Conservation (phyloP, 2,797 vertebrate genomes). For the Craterocephalus amniculus region DNA sequence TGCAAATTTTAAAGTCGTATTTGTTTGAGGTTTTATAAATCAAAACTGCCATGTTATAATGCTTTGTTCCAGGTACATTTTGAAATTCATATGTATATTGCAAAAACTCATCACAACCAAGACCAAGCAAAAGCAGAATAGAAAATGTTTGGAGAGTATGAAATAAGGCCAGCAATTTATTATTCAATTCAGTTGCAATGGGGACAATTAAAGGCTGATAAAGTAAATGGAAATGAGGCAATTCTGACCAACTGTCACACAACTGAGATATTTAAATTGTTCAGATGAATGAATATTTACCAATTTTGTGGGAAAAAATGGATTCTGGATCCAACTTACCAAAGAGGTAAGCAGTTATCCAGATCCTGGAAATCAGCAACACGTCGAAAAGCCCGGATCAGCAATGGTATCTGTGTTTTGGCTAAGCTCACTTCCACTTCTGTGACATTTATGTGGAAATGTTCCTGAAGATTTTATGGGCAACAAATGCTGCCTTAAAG, state of each 20-base stretch:
- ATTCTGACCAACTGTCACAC: too few species aligned
- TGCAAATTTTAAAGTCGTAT: not conserved
- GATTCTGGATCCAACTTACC: too few species aligned
- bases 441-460: not conserved
- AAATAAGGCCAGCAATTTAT: too few species aligned
- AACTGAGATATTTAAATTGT: too few species aligned
- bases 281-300: too few species aligned
- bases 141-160: too few species aligned
- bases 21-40: conserved; percentile 38
- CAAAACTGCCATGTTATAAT: not conserved
- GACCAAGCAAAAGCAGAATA: too few species aligned
- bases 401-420: not conserved
- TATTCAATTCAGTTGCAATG: too few species aligned
- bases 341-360: not conserved
- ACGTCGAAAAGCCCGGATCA: not conserved
- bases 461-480: not conserved
- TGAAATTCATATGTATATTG: not conserved
- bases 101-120: too few species aligned
- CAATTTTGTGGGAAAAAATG: too few species aligned
- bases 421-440: not conserved
- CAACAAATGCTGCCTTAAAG: not conserved
- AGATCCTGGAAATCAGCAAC: not conserved
- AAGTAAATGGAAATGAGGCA: too few species aligned
- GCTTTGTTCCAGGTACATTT: not conserved
- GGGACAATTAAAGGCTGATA: too few species aligned